Evolutionary conservation across 2,888 invertebrate species (phyloP).

Genomic region (Orchesellides sinensis): DNA sequence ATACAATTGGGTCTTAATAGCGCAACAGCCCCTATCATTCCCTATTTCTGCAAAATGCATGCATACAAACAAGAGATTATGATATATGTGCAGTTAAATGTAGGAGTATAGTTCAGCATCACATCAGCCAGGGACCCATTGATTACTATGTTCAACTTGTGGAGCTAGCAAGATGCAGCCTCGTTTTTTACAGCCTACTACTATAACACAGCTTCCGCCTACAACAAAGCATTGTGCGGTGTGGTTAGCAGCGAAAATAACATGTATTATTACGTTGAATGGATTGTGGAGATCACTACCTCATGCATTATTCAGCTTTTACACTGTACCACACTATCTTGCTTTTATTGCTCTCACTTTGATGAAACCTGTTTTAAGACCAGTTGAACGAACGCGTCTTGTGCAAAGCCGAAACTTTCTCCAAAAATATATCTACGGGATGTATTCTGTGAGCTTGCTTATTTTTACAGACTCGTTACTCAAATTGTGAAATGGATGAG

Average conservation of each 20-base stretch:
- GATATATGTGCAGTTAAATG: neutral
- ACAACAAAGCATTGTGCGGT: neutral
- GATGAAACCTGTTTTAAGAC: too few species aligned
- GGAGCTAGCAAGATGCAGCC: constrained; percentile 26
- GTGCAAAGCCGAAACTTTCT: too few species aligned
- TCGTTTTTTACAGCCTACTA: neutral
- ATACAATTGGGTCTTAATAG: too few species aligned
- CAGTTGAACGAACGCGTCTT: too few species aligned
- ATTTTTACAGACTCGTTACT: neutral
- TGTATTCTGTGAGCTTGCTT: too few species aligned
- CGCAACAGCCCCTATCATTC: too few species aligned
- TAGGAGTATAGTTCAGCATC: neutral
- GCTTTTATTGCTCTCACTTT: constrained; percentile 3
- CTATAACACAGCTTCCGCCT: neutral
- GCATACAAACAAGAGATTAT: neutral
- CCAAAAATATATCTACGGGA: too few species aligned
- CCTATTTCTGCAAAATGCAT: neutral
- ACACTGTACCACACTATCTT: neutral
- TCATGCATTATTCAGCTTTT: constrained; percentile 45
- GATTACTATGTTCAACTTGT: constrained; percentile 42
- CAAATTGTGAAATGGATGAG: neutral
- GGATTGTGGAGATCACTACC: constrained; percentile 7
- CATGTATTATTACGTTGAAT: neutral
- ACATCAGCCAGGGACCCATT: constrained; percentile 45
- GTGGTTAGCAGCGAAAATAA: neutral